A percentile compares a stretch with the other conserved stretches of the same genome.
Evolutionary conservation across 35 echinoderm and acorn worm species (phyloP).

Genomic region (Apostichopus japonicus): DNA sequence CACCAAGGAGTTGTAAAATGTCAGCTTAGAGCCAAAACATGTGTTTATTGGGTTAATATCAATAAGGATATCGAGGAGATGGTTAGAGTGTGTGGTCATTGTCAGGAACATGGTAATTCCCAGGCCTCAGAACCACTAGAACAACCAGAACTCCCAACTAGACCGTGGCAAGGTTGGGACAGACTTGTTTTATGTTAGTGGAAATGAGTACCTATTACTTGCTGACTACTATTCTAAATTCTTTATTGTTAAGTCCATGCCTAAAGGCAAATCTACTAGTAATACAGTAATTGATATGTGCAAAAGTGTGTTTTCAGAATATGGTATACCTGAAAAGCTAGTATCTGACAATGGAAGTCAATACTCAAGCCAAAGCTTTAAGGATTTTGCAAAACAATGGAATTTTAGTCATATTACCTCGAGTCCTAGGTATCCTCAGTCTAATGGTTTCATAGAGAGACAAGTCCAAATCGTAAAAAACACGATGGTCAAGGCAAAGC

Average conservation of each 20-base stretch:
- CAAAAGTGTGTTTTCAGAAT: slow-evolving; percentile 52
- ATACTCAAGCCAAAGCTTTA: slow-evolving; percentile 39
- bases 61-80: slow-evolving; percentile 52
- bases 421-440: slow-evolving; percentile 58
- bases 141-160: too few relatives aligned
- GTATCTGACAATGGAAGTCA: slow-evolving; percentile 65
- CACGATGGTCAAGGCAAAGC: slow-evolving; percentile 40
- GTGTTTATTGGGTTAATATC: slow-evolving; percentile 6
- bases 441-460: slow-evolving; percentile 72
- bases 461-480: slow-evolving; percentile 65
- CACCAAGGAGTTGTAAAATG: slow-evolving; percentile 19
- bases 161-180: too few relatives aligned
- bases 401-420: slow-evolving; percentile 67
- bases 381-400: slow-evolving; percentile 54
- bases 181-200: slow-evolving; percentile 65
- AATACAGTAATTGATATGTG: background rate
- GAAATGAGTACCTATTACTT: slow-evolving; percentile 57
- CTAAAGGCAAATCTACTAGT: background rate
- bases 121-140: slow-evolving; percentile 42
- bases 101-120: background rate
- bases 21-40: background rate
- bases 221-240: slow-evolving; percentile 80
- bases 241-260: slow-evolving; percentile 12
- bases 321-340: too few relatives aligned
- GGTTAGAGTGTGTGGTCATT: background rate